A percentile compares a stretch with the other conserved stretches of the same genome.
phyloP scores from a whole-genome alignment of 2,888 invertebrate species.

The Phasia obesa region DNA sequence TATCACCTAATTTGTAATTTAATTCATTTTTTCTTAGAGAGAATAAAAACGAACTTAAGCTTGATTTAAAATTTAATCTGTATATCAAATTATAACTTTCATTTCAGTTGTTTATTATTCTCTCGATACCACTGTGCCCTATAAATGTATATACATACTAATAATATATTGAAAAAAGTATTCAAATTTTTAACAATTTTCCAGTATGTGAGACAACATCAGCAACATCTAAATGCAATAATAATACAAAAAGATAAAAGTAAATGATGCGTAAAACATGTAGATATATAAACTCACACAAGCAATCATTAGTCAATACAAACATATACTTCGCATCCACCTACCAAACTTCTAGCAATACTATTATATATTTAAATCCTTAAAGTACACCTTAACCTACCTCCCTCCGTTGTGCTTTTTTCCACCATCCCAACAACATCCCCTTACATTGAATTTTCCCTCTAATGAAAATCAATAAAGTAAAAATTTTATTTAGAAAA shows the following conservation, averaged over 20 bases:
- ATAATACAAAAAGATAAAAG: conserved; percentile 65
- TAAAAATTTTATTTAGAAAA: conserved; percentile 63
- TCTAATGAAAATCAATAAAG: conserved; percentile 71
- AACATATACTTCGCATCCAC: conserved; percentile 2
- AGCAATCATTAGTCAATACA: too few species aligned
- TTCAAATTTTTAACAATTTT: conserved; percentile 4
- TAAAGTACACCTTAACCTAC: conserved; percentile 38
- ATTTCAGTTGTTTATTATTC: too few species aligned
- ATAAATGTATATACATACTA: too few species aligned
- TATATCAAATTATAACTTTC: too few species aligned
- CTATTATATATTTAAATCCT: conserved; percentile 26
- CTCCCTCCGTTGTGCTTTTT: background rate
- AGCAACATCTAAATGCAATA: conserved; percentile 52
- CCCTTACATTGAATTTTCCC: background rate
- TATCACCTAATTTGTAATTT: too few species aligned
- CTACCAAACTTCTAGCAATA: conserved; percentile 39
- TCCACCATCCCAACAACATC: conserved; percentile 51
- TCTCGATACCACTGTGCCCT: too few species aligned
- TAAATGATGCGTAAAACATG: conserved; percentile 71
- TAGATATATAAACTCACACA: conserved; percentile 48
- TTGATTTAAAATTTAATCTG: too few species aligned
- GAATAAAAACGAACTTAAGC: too few species aligned
- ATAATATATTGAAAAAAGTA: too few species aligned
- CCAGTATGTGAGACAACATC: conserved; percentile 11
- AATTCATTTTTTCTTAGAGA: too few species aligned